Conservation (phyloP, 2,797 vertebrate species). For the Crypturellus tataupa region DNA sequence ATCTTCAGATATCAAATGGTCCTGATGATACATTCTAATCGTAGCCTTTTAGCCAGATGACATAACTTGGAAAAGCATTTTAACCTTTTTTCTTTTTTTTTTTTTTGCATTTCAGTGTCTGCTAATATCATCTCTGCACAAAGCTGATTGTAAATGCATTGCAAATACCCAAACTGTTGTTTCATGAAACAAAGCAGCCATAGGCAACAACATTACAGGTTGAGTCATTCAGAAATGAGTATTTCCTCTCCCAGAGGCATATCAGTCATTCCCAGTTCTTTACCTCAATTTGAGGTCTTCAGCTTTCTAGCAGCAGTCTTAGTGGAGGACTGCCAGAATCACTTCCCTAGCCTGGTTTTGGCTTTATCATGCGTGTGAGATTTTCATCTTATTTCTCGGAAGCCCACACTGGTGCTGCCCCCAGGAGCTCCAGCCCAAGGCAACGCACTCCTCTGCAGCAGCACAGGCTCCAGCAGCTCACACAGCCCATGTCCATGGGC, state of each 20-base stretch:
- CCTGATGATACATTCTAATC: background rate
- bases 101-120: background rate
- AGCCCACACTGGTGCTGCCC: background rate
- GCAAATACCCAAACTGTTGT: background rate
- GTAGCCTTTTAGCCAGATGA: background rate
- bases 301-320: background rate
- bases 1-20: background rate
- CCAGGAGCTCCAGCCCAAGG: background rate
- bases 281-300: background rate
- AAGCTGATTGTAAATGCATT: background rate
- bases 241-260: background rate
- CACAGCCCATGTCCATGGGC: background rate
- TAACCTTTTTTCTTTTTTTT: background rate
- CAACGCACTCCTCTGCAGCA: accelerated
- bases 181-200: background rate
- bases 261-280: background rate
- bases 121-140: background rate
- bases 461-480: background rate
- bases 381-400: background rate
- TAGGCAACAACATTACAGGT: background rate
- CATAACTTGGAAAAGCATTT: background rate
- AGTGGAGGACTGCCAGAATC: background rate
- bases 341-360: background rate
- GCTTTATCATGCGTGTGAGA: background rate
- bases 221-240: constrained; percentile 1